Evolutionary conservation across 2,888 invertebrate genomes (phyloP), one percentile per base, ranked within the genome.

Genomic region (Machimus rusticus): DNA sequence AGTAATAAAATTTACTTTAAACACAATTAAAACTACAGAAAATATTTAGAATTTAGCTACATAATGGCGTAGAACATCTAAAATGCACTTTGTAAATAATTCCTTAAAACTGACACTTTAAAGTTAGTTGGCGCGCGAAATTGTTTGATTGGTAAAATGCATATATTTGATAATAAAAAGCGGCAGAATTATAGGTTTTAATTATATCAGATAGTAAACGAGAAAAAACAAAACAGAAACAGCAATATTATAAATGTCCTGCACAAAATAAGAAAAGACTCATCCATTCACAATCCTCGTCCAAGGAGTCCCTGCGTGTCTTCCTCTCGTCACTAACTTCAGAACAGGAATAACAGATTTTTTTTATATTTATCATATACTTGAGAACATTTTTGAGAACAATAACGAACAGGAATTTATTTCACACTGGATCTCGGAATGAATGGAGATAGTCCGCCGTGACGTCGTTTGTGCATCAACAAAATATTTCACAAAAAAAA

Each of bases 261-360:
- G 43, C 55, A 51, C 28, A 51, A 51, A 31, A 51, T 51, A 81
- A 55, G 51, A 16, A 34, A 51, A 46, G 16, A 81, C 51, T 14
- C 51, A 51, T 81, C 51, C 81, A 81, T 81, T 81, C 81, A 81
- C 55, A 19, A 66, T 66, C 66, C 66, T 66, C 66, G 66, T 51
- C n/a, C 51, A 51, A 51, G 51, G n/a, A 37, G 34, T 77, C 9
- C 39, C 77, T 6, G n/a, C 77, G 34, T 39, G n/a, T n/a, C 43
- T 46, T 46, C 43, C 14, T 46, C 43, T 46, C 66, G 66, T 28
- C 66, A 66, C 66, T 66, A 66, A 66, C 19, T 66, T 23, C 8
- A 28, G 66, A 66, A 66, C 66, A 66, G 66, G 55, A 66, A 19
- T 12, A 66, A 66, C 66, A 66, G 66, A 66, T 66, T 12, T 46